These are phyloP conservation scores for Polydrusus tereticollis DNA, from an alignment of 2,888 invertebrate species.

Conservation along the genomic window DNA sequence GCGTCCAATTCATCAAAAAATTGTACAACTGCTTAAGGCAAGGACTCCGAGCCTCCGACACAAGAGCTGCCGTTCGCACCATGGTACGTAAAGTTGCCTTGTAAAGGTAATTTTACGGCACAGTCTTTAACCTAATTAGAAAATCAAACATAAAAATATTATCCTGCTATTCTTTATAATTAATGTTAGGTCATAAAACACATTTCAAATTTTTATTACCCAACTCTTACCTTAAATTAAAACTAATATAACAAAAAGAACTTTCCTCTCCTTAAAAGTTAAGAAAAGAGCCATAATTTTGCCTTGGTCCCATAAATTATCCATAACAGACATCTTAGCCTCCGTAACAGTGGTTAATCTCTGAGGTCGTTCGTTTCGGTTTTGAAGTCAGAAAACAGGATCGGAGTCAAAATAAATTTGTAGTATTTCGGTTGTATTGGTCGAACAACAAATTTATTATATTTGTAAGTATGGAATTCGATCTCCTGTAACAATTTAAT, in stretches of 20 bases:
- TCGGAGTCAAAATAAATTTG: not conserved
- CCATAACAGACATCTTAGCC: conserved; percentile 9
- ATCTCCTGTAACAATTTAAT: too few species aligned
- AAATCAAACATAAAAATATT: too few species aligned
- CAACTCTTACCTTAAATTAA: conserved; percentile 1
- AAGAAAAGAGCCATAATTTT: not conserved
- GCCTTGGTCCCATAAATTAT: not conserved
- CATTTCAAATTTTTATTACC: not conserved
- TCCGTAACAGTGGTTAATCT: conserved; percentile 7
- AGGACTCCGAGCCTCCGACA: too few species aligned
- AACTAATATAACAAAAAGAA: not conserved
- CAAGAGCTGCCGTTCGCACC: too few species aligned
- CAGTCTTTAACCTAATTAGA: too few species aligned
- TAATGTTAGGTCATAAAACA: not conserved
- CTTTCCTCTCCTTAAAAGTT: not conserved
- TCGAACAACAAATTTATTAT: too few species aligned
- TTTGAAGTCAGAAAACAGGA: conserved; percentile 5
- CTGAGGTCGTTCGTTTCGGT: conserved; percentile 5
- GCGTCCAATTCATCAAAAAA: too few species aligned
- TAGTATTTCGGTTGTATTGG: not conserved
- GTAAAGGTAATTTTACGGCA: too few species aligned
- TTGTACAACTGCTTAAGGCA: too few species aligned
- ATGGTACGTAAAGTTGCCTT: too few species aligned
- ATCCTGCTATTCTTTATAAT: not conserved
- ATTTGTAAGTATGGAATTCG: too few species aligned